phyloP scores from a whole-genome alignment of 2,888 invertebrate species.

The Itoplectis maculator region DNA sequence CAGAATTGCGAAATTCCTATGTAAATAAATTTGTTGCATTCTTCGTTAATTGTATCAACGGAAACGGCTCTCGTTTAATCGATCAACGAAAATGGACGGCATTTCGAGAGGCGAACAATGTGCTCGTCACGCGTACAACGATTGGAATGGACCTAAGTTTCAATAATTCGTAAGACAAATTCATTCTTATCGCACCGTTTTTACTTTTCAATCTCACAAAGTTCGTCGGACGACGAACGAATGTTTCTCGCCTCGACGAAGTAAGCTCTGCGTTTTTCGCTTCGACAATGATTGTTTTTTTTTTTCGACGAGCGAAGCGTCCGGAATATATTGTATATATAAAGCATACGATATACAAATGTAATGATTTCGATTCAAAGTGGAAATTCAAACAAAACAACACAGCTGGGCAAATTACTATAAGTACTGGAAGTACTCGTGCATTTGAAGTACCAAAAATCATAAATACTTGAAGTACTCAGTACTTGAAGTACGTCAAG shows the following conservation, averaged over 20 bases:
- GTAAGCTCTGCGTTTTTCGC: not conserved
- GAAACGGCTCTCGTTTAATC: conserved; percentile 36
- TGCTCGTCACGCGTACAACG: conserved; percentile 61
- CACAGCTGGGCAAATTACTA: too few species aligned
- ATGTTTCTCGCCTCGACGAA: conserved; percentile 3
- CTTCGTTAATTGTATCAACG: conserved; percentile 46
- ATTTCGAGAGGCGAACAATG: conserved; percentile 39
- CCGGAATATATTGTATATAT: conserved; percentile 56
- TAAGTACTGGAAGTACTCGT: too few species aligned
- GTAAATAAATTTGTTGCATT: conserved; percentile 65
- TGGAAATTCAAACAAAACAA: conserved; percentile 2
- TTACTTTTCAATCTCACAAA: conserved; percentile 16
- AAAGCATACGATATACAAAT: conserved; percentile 33
- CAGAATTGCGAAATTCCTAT: conserved; percentile 62
- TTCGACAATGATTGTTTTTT: conserved; percentile 27
- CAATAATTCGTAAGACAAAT: conserved; percentile 42
- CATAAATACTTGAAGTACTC: too few species aligned
- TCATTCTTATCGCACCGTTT: conserved; percentile 30
- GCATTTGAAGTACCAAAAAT: too few species aligned
- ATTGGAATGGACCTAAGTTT: conserved; percentile 57
- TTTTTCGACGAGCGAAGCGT: conserved; percentile 24
- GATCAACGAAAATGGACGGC: conserved; percentile 34
- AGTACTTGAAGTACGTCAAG: too few species aligned
- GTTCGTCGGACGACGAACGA: not conserved
- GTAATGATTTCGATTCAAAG: not conserved